phyloP scores from a whole-genome alignment of 2,797 vertebrate genomes.

The Sarcophilus harrisii region DNA sequence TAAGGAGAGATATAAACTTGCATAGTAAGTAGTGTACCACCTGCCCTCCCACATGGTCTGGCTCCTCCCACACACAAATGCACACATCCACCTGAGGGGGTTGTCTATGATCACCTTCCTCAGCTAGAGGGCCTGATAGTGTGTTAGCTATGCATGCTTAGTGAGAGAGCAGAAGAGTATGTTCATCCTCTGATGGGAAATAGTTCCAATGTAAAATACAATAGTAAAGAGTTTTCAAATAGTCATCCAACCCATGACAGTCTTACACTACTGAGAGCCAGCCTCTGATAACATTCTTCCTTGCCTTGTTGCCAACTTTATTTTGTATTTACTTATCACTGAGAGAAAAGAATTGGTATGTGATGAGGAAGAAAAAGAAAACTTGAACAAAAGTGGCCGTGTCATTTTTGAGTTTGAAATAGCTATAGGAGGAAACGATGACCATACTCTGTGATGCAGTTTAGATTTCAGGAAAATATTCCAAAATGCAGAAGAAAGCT shows the following conservation, averaged over 20 bases:
- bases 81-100: not conserved
- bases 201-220: not conserved
- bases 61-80: constrained; percentile 17
- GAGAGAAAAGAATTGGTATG: not conserved
- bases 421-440: constrained; percentile 41
- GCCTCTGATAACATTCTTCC: constrained; percentile 15
- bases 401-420: constrained; percentile 51
- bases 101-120: not conserved
- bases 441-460: not conserved
- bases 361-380: constrained; percentile 45
- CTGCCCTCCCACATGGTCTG: not conserved
- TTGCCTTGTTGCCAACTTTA: constrained; percentile 41
- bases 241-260: not conserved
- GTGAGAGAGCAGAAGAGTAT: not conserved
- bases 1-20: not conserved
- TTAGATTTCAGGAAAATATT: constrained; percentile 1
- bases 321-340: not conserved
- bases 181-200: not conserved
- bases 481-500: not conserved
- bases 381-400: constrained; percentile 10
- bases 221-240: not conserved
- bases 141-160: not conserved
- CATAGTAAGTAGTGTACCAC: not conserved
- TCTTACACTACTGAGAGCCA: constrained; percentile 16
- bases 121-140: not conserved